phyloP scores from a whole-genome alignment of 2,797 vertebrate species.

The Molossus alvarezi region DNA sequence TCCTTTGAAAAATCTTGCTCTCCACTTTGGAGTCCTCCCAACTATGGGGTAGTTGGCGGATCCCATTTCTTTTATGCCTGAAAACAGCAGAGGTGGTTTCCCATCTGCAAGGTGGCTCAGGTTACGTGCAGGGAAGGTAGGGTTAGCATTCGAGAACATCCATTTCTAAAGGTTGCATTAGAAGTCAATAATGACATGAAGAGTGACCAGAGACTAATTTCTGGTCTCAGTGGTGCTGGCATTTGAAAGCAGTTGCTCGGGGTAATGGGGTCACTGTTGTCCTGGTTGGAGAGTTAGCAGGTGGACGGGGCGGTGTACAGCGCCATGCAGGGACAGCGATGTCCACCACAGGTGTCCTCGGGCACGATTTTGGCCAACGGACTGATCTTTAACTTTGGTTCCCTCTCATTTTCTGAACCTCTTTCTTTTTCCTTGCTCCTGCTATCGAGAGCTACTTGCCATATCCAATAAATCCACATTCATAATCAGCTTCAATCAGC shows the following conservation, averaged over 20 bases:
- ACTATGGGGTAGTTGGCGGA: not conserved
- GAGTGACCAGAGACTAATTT: not conserved
- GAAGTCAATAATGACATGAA: not conserved
- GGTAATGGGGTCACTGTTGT: not conserved
- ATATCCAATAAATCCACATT: not conserved
- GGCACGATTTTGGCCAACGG: not conserved
- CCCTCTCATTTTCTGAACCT: not conserved
- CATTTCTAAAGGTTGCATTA: conserved; percentile 25
- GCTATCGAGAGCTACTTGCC: not conserved
- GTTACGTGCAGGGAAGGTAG: not conserved
- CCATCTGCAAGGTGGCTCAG: not conserved
- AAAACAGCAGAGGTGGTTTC: not conserved
- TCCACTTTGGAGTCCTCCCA: not conserved
- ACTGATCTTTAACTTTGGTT: not conserved
- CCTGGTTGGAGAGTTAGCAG: no score
- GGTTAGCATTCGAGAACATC: not conserved
- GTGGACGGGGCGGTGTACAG: not conserved
- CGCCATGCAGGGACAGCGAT: not conserved
- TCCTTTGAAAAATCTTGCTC: not conserved
- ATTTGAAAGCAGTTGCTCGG: not conserved
- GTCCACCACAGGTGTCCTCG: not conserved
- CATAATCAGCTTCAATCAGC: not conserved
- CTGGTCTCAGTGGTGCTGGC: not conserved
- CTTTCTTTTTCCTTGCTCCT: not conserved
- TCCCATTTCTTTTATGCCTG: not conserved